Evolutionary conservation across 1,140 invertebrate species (phyloP), one percentile per base, ranked within the genome.

Genomic region (Phocides pigmalion): DNA sequence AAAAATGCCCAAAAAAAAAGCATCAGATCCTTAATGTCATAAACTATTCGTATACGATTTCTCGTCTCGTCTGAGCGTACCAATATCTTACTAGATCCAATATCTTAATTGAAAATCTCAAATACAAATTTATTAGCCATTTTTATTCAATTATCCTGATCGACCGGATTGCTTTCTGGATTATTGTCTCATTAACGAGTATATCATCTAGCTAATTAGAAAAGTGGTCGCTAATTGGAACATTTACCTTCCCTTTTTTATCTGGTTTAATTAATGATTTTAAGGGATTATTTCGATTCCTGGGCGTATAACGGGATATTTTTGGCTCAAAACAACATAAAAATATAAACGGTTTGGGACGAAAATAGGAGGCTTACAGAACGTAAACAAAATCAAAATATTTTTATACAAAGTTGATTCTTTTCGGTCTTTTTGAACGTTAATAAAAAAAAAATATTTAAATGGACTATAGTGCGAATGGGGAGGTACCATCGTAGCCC

Each of bases 181-280:
- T 37, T 39, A 53, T 53, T 53, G 50, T 53, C 50, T 53, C 50
- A 39, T 53, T 53, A 53, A 19, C 39, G 16, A 53, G 50, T 53
- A 20, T 20, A 53, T 20, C 42, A 19, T 53, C 32, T 8, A 1
- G 25, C 28, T 8, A 53, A 53, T 53, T 35, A 53, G 28, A 17
- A 12, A 14, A 53, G 50, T 53, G 50, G 50, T 39, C 32, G 12
- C 32, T 37, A 53, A 53, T 53, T 53, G 32, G 28, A 37, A 1
- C 17, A 17, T 39, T 53, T n/a, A 53, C 16, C 50, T 53, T n/a
- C 3, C 50, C 4, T 39, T 12, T 14, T 19, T 35, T 51, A 51
- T 37, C 37, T 28, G 37, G 49, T 53, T 37, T 53, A 22, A 53
- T 53, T n/a, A n/a, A n/a, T n/a, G n/a, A n/a, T 53, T 53, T 53